A percentile compares a stretch with the other conserved stretches of the same genome.
Evolutionary conservation across 2,888 invertebrate genomes (phyloP).

Genomic region (Mesoligia furuncula): DNA sequence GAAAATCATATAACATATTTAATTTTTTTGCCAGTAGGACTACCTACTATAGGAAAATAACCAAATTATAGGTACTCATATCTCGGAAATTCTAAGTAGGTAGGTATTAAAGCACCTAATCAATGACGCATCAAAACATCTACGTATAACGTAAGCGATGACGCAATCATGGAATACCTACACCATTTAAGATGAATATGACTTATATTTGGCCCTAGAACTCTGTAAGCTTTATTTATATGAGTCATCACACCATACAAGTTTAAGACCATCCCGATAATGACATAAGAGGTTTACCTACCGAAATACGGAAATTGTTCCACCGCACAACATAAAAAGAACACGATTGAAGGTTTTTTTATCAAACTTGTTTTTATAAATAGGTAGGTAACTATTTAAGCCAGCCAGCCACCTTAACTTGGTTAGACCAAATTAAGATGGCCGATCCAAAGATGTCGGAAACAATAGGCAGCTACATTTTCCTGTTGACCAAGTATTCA

Average conservation of each 20-base stretch:
- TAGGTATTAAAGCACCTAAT: conserved; percentile 17
- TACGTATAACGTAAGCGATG: not conserved
- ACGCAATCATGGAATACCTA: conserved; percentile 23
- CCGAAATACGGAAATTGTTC: conserved; percentile 46
- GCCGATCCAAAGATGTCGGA: not conserved
- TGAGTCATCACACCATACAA: conserved; percentile 38
- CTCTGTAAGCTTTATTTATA: conserved; percentile 51
- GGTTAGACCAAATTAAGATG: conserved; percentile 9
- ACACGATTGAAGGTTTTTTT: not conserved
- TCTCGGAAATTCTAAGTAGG: conserved; percentile 6
- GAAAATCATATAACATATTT: not conserved
- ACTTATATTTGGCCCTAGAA: conserved; percentile 27
- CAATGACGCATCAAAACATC: conserved; percentile 46
- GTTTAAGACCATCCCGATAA: conserved; percentile 6
- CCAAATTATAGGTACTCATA: not conserved
- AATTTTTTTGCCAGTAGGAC: not conserved
- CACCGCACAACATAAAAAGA: conserved; percentile 9
- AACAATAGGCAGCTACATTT: not conserved
- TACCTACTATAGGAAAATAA: conserved; percentile 12
- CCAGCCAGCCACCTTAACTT: not conserved
- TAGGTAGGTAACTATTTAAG: too few species aligned
- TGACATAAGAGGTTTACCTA: conserved; percentile 57
- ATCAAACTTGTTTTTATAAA: not conserved
- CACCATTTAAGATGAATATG: conserved; percentile 19
- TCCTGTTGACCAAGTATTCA: not conserved